phyloP scores from a whole-genome alignment of 2,113 vertebrate species.

The Tupaia chinensis region DNA sequence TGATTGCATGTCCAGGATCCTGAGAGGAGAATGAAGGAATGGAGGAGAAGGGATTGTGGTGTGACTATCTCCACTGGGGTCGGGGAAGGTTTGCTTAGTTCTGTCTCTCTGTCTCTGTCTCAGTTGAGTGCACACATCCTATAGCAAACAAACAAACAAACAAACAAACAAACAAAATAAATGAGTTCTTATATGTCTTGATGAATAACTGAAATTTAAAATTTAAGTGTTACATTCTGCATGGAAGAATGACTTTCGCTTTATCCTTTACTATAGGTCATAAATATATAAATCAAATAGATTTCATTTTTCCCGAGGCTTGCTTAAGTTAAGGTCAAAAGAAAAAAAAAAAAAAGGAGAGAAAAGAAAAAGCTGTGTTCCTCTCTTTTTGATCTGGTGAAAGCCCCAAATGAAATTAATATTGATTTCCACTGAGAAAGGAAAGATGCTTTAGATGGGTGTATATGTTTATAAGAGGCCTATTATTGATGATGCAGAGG shows the following conservation, averaged over 20 bases:
- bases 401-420: constrained; percentile 50
- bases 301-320: not conserved
- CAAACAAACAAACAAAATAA: too few species aligned
- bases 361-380: not conserved
- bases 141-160: too few species aligned
- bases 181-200: not conserved
- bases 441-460: constrained; percentile 14
- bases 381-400: constrained; percentile 37
- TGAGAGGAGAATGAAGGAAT: too few species aligned
- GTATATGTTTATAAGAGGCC: constrained; percentile 23
- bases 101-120: too few species aligned
- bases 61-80: too few species aligned
- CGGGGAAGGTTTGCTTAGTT: too few species aligned
- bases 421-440: constrained; percentile 65
- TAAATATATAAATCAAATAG: constrained; percentile 15
- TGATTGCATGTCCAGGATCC: too few species aligned
- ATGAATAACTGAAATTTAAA: constrained; percentile 30
- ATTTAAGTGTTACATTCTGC: constrained; percentile 69
- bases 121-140: too few species aligned
- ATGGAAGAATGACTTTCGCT: constrained; percentile 47
- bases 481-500: constrained; percentile 41
- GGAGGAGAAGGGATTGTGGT: too few species aligned
- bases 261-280: constrained; percentile 19
- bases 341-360: not conserved
- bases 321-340: constrained; percentile 35